Evolutionary conservation across 1,140 invertebrate species (phyloP).

Genomic region (Zelostemma sp.): DNA sequence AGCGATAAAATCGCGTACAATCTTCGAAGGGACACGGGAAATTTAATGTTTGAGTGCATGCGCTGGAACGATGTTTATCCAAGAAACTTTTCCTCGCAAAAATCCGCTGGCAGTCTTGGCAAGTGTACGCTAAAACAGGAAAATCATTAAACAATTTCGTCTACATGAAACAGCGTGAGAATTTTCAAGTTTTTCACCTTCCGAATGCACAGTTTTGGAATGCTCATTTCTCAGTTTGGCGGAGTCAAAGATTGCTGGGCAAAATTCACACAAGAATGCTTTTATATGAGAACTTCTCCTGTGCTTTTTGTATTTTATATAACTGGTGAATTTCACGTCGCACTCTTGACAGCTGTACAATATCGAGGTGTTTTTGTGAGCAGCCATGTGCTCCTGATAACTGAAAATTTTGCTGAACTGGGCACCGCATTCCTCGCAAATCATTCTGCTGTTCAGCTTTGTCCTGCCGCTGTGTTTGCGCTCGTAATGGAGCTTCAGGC

Average conservation of each 20-base stretch:
- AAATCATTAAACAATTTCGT: background rate
- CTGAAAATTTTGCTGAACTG: slow-evolving; percentile 46
- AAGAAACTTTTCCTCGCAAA: slow-evolving; percentile 35
- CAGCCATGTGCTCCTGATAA: slow-evolving; percentile 34
- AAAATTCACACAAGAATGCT: slow-evolving; percentile 18
- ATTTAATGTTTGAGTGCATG: slow-evolving; percentile 21
- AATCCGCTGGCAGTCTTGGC: slow-evolving; percentile 37
- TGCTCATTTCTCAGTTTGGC: slow-evolving; percentile 18
- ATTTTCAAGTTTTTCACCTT: slow-evolving; percentile 13
- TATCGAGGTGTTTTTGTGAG: slow-evolving; percentile 19
- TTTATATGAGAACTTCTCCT: slow-evolving; percentile 13
- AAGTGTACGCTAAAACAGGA: slow-evolving; percentile 12
- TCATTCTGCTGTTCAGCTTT: slow-evolving; percentile 25
- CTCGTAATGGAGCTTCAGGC: slow-evolving; percentile 53
- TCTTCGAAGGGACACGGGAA: slow-evolving; percentile 48
- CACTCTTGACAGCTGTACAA: slow-evolving; percentile 44
- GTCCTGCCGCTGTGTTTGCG: slow-evolving; percentile 29
- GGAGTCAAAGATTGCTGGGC: slow-evolving; percentile 10
- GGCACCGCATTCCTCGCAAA: slow-evolving; percentile 49
- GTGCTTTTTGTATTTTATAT: slow-evolving; percentile 33
- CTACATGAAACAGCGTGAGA: background rate
- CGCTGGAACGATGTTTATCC: slow-evolving; percentile 25
- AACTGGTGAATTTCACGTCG: slow-evolving; percentile 44
- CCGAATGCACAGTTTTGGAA: slow-evolving; percentile 16
- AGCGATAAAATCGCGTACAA: slow-evolving; percentile 44